A percentile compares a stretch with the other conserved stretches of the same genome.
Conservation (phyloP, 1,140 invertebrate species). For the Pseudomyrmex gracilis region DNA sequence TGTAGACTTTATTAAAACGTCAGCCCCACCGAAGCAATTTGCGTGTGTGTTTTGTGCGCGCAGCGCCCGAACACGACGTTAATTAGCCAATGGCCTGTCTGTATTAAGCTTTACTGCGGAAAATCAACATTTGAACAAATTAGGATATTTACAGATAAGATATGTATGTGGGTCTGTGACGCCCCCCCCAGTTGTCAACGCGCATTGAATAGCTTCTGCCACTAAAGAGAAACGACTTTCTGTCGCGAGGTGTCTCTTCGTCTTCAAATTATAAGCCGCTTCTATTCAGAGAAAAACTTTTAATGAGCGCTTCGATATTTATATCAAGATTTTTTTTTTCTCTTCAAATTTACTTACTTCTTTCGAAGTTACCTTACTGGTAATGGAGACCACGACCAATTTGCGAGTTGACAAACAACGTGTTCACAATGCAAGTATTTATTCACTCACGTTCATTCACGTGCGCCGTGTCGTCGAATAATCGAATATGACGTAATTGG, state of each 20-base stretch:
- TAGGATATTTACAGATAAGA: neutral
- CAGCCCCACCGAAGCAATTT: neutral
- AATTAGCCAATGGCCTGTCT: slow-evolving; percentile 9
- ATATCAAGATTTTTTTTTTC: neutral
- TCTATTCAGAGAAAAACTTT: neutral
- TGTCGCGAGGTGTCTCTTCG: too few species aligned
- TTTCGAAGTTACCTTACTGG: neutral
- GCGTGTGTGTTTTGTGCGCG: neutral
- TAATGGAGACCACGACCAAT: neutral
- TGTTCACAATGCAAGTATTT: neutral
- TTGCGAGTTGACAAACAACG: neutral
- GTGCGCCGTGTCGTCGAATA: slow-evolving; percentile 11
- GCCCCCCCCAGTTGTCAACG: too few species aligned
- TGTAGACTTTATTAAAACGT: slow-evolving; percentile 42
- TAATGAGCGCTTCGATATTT: neutral
- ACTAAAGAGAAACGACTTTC: too few species aligned
- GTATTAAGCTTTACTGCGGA: neutral
- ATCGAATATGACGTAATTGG: slow-evolving; percentile 51
- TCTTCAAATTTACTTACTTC: neutral
- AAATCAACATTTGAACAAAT: neutral
- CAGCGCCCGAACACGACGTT: neutral
- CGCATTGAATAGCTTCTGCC: too few species aligned
- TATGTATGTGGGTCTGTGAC: neutral
- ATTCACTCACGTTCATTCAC: neutral
- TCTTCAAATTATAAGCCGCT: neutral